A percentile compares a stretch with the other conserved stretches of the same genome.
phyloP scores from a whole-genome alignment of 2,888 invertebrate genomes.

The Melipona beecheii region DNA sequence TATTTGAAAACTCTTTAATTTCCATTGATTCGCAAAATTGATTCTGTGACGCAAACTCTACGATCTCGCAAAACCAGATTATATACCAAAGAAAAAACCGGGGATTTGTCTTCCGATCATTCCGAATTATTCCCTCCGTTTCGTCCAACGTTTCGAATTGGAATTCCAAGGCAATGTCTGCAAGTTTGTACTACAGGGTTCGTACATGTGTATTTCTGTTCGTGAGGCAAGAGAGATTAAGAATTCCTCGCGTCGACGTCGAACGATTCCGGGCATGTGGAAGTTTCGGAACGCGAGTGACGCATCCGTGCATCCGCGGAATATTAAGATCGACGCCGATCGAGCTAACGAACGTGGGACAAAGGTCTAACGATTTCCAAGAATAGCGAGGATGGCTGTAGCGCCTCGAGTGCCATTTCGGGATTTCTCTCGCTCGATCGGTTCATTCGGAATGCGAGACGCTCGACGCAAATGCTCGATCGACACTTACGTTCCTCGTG shows the following conservation, averaged over 20 bases:
- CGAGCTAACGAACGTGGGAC: not conserved
- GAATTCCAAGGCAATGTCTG: not conserved
- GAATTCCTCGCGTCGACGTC: not conserved
- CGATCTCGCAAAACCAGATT: no score
- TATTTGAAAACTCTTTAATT: no score
- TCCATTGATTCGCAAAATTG: no score
- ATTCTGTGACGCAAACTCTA: no score
- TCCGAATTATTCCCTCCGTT: no score
- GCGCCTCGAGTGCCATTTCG: no score
- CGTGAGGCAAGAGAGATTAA: not conserved
- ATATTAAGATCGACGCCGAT: slow-evolving; percentile 13
- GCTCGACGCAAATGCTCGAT: slow-evolving; percentile 50
- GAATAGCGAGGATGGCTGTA: no score
- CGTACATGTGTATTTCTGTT: not conserved
- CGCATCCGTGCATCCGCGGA: not conserved
- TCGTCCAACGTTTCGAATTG: no score
- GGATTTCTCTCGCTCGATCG: not conserved
- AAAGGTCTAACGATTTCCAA: no score
- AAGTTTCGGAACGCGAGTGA: slow-evolving; percentile 5
- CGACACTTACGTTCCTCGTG: slow-evolving; percentile 32
- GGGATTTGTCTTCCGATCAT: no score
- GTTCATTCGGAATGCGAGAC: slow-evolving; percentile 26
- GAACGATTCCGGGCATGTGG: slow-evolving; percentile 10
- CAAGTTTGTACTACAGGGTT: not conserved
- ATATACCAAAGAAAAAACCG: no score